phyloP scores from a whole-genome alignment of 2,797 vertebrate genomes.

The Pseudochaenichthys georgianus region DNA sequence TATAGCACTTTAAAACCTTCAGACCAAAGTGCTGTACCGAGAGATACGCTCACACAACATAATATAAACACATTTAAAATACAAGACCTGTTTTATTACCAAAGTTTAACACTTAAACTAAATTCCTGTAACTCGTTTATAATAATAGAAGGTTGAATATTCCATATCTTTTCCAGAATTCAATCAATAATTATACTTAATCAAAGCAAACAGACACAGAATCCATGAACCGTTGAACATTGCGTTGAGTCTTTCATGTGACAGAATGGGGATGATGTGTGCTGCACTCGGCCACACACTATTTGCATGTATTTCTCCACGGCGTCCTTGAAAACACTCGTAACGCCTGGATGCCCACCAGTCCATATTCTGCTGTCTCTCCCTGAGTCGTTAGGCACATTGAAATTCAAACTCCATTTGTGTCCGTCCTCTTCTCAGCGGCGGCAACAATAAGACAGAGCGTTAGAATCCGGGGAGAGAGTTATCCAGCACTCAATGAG shows the following conservation, averaged over 20 bases:
- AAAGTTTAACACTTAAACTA: background rate
- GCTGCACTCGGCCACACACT: constrained; percentile 23
- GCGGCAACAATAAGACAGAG: constrained; percentile 75
- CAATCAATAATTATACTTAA: background rate
- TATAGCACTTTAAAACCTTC: no score
- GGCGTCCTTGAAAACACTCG: constrained; percentile 49
- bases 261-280: constrained; percentile 27
- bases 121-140: background rate
- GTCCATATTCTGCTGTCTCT: constrained; percentile 78
- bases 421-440: constrained; percentile 76
- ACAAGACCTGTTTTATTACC: background rate
- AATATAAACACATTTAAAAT: no score
- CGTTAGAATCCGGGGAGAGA: constrained; percentile 73
- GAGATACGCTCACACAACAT: no score
- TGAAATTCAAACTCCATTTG: constrained; percentile 83
- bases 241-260: constrained; percentile 19
- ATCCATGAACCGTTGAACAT: background rate
- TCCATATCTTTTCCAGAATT: background rate
- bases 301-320: constrained; percentile 60
- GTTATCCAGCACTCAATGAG: constrained; percentile 81
- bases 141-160: background rate
- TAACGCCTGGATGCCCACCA: constrained; percentile 74
- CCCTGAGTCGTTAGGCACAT: constrained; percentile 74
- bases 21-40: no score
- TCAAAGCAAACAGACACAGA: background rate